Evolutionary conservation across 2,113 vertebrate species (phyloP), one percentile per base, ranked within the genome.

Genomic region (Phalacrocorax brasilianus): DNA sequence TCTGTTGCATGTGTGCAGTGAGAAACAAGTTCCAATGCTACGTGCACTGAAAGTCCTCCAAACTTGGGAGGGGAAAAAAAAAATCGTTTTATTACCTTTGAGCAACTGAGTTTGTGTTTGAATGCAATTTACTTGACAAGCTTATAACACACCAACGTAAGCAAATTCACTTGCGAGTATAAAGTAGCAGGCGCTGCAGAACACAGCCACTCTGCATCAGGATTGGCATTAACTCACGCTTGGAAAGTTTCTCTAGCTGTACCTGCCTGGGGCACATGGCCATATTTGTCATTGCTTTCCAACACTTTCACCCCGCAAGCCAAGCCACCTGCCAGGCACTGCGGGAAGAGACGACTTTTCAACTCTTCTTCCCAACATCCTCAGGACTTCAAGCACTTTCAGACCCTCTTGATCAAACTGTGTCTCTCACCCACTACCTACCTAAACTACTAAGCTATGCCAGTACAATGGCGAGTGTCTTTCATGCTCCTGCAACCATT

Each of bases 351-450:
- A 44, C 9, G 40, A 80, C 6, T 13, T 91, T 77, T 71, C 55
- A 67, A 6, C 27, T 81, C 13, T 61, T 93, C 49, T 50, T 77
- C 44, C 52, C 44, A 52, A 33, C 2, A 5, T 7, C 53, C 27
- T 32, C 53, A 27, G 68, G 26, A 68, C 11, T 71, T 72, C n/a
- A 35, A 63, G 16, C 22, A 55, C 33, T 67, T 74, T 5, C 47
- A 68, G 23, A 55, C 72, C 8, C 42, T 23, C n/a, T 28, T 53
- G 23, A 0, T 2, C 50, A 67, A 77, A 75, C 35, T 24, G 8
- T 5, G 0, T 19, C 12, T 63, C 40, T 67, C 1, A 0, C 15
- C 11, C 42, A 77, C 19, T 42, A 70, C 55, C 32, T 12, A 66
- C 9, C 9, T 5, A 3, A 83, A 28, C 53, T 35, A 44, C 26